A percentile compares a stretch with the other conserved stretches of the same genome.
These are phyloP conservation scores for Fistularia commersonii DNA, from an alignment of 2,797 vertebrate genomes.

Conservation along the genomic window DNA sequence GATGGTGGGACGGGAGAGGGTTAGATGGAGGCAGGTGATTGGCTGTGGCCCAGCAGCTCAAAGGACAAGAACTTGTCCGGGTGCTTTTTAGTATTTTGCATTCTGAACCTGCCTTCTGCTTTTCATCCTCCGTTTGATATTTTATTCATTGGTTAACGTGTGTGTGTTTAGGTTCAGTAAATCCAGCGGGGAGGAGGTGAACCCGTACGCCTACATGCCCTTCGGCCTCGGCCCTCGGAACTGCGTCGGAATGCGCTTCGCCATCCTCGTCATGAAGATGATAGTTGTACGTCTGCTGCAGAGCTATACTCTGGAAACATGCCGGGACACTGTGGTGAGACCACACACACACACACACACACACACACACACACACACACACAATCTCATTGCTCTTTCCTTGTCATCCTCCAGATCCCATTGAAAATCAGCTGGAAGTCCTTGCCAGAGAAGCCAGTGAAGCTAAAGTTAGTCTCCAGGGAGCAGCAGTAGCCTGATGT, in stretches of 20 bases:
- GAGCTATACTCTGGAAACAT: slow-evolving; percentile 74
- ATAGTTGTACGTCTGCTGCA: slow-evolving; percentile 67
- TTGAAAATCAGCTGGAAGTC: slow-evolving; percentile 32
- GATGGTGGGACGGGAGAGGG: too few relatives aligned
- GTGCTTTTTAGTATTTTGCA: too few relatives aligned
- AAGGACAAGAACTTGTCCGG: too few relatives aligned
- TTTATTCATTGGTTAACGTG: not conserved
- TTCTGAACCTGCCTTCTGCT: too few relatives aligned
- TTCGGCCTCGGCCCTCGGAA: slow-evolving; percentile 85
- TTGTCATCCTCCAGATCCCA: slow-evolving; percentile 48
- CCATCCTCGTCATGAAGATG: slow-evolving; percentile 75
- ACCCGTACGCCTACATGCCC: slow-evolving; percentile 76
- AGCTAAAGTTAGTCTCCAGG: slow-evolving; percentile 57
- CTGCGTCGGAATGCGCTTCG: slow-evolving; percentile 83
- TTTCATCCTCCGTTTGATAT: fast-evolving
- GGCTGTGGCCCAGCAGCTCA: too few relatives aligned
- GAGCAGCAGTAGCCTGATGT: slow-evolving; percentile 3
- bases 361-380: too few relatives aligned
- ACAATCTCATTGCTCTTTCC: too few relatives aligned
- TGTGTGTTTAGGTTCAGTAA: slow-evolving; percentile 79
- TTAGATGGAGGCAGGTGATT: too few relatives aligned
- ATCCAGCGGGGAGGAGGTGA: slow-evolving; percentile 62
- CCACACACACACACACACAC: not conserved
- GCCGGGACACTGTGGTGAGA: slow-evolving; percentile 78
- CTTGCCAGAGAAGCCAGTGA: slow-evolving; percentile 38